Percentiles rank a stretch among this genome's conserved stretches.
Evolutionary conservation across 2,113 vertebrate genomes (phyloP).

Genomic region (Melanocharis versteri): DNA sequence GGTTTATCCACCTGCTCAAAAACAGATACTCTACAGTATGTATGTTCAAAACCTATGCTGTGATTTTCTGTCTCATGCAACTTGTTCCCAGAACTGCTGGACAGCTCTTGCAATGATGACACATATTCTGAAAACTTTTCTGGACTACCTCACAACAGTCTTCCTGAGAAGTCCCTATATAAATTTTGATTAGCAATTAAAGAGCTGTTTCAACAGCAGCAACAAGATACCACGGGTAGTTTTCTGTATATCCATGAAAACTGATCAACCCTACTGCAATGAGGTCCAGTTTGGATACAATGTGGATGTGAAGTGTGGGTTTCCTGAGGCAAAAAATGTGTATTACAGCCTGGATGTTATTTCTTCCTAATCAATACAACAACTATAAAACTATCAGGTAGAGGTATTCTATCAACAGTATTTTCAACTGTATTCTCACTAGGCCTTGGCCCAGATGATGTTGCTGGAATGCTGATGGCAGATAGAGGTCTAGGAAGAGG

Average conservation of each 20-base stretch:
- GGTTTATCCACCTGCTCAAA: not conserved
- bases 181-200: not conserved
- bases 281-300: not conserved
- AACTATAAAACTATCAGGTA: not conserved
- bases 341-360: not conserved
- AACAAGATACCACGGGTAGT: not conserved
- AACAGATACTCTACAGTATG: fast-evolving
- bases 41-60: not conserved
- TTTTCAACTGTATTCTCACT: not conserved
- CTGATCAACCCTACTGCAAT: fast-evolving
- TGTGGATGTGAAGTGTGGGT: not conserved
- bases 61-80: not conserved
- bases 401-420: not conserved
- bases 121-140: not conserved
- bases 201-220: not conserved
- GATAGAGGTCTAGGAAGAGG: not conserved
- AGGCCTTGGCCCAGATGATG: not conserved
- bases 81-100: not conserved
- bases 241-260: not conserved
- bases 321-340: not conserved
- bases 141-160: not conserved
- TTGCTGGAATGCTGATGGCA: not conserved
- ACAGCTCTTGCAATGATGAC: not conserved
- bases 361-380: not conserved
- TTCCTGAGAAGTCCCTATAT: not conserved